phyloP scores from a whole-genome alignment of 2,888 invertebrate genomes.

The Julus scandinavius region DNA sequence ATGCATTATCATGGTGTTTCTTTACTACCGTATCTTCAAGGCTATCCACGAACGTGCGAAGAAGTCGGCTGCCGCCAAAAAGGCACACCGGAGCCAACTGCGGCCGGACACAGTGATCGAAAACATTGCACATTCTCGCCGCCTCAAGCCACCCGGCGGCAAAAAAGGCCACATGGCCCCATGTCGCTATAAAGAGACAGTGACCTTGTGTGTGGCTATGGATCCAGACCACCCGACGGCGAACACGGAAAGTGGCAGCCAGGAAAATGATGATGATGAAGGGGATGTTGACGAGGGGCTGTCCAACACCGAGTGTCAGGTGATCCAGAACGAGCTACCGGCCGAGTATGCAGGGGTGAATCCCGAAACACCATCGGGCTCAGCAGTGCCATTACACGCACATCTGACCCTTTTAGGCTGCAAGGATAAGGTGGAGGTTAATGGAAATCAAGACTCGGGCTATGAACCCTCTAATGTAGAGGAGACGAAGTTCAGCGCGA shows the following conservation, averaged over 20 bases:
- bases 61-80: constrained; percentile 82
- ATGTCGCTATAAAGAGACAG: constrained; percentile 53
- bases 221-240: constrained; percentile 52
- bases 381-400: neutral
- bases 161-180: neutral
- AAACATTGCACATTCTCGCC: constrained; percentile 77
- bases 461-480: constrained; percentile 75
- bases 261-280: constrained; percentile 67
- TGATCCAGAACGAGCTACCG: constrained; percentile 89
- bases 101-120: constrained; percentile 77
- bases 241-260: constrained; percentile 89
- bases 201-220: constrained; percentile 52
- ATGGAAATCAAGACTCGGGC: constrained; percentile 84
- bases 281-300: constrained; percentile 67
- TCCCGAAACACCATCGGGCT: constrained; percentile 81
- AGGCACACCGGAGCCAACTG: constrained; percentile 70
- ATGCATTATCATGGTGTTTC: constrained; percentile 96
- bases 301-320: constrained; percentile 76
- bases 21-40: constrained; percentile 97
- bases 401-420: too few relatives aligned
- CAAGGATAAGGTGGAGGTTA: neutral
- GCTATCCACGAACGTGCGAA: constrained; percentile 89
- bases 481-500: constrained; percentile 68
- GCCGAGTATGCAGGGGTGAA: constrained; percentile 90
- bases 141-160: constrained; percentile 72